phyloP scores from a whole-genome alignment of 2,797 vertebrate species.

The Clamator glandarius region DNA sequence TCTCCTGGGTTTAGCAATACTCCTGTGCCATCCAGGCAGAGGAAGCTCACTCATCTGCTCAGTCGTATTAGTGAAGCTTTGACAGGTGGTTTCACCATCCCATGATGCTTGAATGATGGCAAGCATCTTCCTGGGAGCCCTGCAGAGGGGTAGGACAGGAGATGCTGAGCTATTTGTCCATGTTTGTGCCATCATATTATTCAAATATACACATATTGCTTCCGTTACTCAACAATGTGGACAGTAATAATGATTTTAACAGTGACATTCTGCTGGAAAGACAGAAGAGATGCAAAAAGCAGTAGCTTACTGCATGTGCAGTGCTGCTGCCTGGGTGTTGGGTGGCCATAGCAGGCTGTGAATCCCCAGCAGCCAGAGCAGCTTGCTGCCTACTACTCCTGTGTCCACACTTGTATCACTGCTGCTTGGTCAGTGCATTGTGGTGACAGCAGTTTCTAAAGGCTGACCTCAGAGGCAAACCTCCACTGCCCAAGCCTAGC shows the following conservation, averaged over 20 bases:
- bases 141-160: neutral
- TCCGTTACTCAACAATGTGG: neutral
- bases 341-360: neutral
- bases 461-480: neutral
- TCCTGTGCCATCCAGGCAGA: neutral
- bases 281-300: neutral
- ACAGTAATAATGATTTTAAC: neutral
- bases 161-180: neutral
- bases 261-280: neutral
- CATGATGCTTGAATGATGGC: fast-evolving
- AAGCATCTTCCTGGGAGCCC: neutral
- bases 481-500: neutral
- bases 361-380: neutral
- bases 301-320: neutral
- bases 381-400: neutral
- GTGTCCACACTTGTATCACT: neutral
- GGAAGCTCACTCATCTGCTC: neutral
- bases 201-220: neutral
- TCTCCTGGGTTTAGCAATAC: neutral
- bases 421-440: neutral
- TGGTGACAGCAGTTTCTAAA: neutral
- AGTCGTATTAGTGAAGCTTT: neutral
- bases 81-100: neutral
- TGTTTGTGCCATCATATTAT: neutral
- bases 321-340: neutral